Evolutionary conservation across 2,888 invertebrate species (phyloP).

Genomic region (Cabera pusaria): DNA sequence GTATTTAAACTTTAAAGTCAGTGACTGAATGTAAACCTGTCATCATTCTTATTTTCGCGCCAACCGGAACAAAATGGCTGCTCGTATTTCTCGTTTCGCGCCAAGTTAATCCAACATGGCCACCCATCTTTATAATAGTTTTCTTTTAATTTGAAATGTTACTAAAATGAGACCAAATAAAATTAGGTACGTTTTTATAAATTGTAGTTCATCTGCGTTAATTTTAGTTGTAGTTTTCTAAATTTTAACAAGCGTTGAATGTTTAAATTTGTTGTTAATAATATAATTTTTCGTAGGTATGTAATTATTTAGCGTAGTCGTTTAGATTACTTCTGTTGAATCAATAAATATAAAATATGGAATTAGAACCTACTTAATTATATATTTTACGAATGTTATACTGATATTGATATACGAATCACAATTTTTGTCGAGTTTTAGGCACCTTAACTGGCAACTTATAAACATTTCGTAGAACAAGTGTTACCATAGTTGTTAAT

Average conservation of each 20-base stretch:
- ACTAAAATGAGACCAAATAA: conserved; percentile 82
- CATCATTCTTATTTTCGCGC: conserved; percentile 21
- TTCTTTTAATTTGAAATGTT: conserved; percentile 67
- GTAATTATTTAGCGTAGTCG: conserved; percentile 34
- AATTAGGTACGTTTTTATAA: conserved; percentile 71
- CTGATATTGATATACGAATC: conserved; percentile 20
- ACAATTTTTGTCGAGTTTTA: conserved; percentile 17
- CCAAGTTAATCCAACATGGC: conserved; percentile 27
- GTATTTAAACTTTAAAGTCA: too few relatives aligned
- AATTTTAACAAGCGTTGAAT: conserved; percentile 71
- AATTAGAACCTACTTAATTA: conserved; percentile 10
- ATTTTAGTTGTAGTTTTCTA: conserved; percentile 73
- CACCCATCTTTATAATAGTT: conserved; percentile 20
- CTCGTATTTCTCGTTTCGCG: conserved; percentile 11
- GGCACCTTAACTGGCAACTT: conserved; percentile 22
- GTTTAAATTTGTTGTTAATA: conserved; percentile 57
- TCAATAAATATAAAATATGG: conserved; percentile 13
- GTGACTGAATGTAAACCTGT: too few relatives aligned
- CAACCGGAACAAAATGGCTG: conserved; percentile 24
- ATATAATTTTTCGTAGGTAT: conserved; percentile 43
- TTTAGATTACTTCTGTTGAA: conserved; percentile 17
- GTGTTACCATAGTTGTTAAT: conserved; percentile 78
- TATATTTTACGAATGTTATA: conserved; percentile 25
- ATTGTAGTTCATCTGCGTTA: conserved; percentile 62
- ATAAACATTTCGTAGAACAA: conserved; percentile 55